phyloP scores from a whole-genome alignment of 2,888 invertebrate species.

The Thysanoteuthis rhombus region DNA sequence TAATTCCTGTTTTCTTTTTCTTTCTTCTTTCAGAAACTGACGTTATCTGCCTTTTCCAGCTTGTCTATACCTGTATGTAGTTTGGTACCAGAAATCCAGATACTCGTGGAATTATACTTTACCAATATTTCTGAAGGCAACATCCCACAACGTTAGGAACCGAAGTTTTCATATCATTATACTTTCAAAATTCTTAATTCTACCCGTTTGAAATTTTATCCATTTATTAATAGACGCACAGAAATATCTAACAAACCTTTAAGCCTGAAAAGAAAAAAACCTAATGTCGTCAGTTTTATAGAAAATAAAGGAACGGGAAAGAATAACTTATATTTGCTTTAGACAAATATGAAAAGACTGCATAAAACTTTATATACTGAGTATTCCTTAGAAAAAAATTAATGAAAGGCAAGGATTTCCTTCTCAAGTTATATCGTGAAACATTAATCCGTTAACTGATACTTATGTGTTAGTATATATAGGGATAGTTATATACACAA shows the following conservation, averaged over 20 bases:
- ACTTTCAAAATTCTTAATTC: background rate
- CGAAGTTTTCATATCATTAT: background rate
- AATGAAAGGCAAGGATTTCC: background rate
- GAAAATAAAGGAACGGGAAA: background rate
- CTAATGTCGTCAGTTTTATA: background rate
- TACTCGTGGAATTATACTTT: background rate
- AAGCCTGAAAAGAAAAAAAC: too few species aligned
- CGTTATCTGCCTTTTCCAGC: slow-evolving; percentile 12
- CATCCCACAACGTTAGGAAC: background rate
- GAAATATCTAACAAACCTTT: background rate
- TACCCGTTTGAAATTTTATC: background rate
- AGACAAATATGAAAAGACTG: too few species aligned
- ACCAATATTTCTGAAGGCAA: background rate
- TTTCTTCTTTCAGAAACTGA: background rate
- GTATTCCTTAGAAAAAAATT: background rate
- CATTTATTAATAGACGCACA: background rate
- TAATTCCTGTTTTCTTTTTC: background rate
- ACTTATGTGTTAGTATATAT: background rate
- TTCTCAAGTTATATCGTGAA: background rate
- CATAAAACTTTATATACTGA: too few species aligned
- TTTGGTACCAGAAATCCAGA: background rate
- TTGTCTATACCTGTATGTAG: background rate
- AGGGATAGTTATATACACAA: background rate
- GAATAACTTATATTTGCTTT: too few species aligned
- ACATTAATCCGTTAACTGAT: background rate